Evolutionary conservation across 1,140 invertebrate species (phyloP).

Genomic region (Listronotus bonariensis): DNA sequence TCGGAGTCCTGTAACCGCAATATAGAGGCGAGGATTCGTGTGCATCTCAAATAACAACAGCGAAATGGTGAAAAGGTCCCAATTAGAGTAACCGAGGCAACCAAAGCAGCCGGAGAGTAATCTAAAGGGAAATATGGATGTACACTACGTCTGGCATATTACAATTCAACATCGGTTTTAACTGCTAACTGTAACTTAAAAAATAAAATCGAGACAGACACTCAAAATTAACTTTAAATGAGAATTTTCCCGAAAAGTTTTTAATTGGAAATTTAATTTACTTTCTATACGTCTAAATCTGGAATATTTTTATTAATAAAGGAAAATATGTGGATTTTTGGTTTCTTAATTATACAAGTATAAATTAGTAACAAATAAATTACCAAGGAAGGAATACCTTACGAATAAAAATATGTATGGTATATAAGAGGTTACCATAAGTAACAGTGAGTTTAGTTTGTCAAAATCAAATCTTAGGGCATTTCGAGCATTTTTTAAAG

Average conservation of each 20-base stretch:
- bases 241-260: conserved; percentile 6
- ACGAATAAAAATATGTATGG: too few species aligned
- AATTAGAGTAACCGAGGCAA: conserved; percentile 45
- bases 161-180: conserved; percentile 12
- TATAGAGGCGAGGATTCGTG: background rate
- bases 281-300: background rate
- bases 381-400: too few species aligned
- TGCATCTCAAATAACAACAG: conserved; percentile 43
- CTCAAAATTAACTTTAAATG: conserved; percentile 5
- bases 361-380: too few species aligned
- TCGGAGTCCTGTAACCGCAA: background rate
- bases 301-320: too few species aligned
- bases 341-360: too few species aligned
- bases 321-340: too few species aligned
- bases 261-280: conserved; percentile 9
- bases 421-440: too few species aligned
- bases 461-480: too few species aligned
- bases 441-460: too few species aligned
- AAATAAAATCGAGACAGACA: conserved; percentile 5
- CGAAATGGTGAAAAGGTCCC: conserved; percentile 39
- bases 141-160: conserved; percentile 10
- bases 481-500: too few species aligned
- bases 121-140: conserved; percentile 36
- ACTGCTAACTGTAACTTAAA: conserved; percentile 15
- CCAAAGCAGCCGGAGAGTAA: conserved; percentile 32